Evolutionary conservation across 2,888 invertebrate species (phyloP), one percentile per base, ranked within the genome.

Genomic region (Ptychoptera contaminata): DNA sequence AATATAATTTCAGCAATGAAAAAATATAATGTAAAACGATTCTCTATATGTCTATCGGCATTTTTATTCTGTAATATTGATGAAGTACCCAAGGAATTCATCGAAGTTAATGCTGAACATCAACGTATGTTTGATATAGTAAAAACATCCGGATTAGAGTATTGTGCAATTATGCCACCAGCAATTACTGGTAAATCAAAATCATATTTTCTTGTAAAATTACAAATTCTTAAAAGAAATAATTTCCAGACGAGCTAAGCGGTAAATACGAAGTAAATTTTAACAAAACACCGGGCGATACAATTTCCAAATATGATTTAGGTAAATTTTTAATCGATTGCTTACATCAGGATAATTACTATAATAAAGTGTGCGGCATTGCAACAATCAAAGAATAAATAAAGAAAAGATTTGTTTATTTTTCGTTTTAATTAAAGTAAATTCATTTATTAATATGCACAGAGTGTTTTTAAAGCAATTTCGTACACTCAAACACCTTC

Each of bases 1-100:
- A 86, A 87, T 58, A 81, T 90, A 37, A 63, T 88, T 11, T 71
- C 76, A 42, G 81, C 81, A 0, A 86, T 90, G 87, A 77, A 82
- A 54, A 72, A 74, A 2, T 63, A 72, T 43, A 76, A 77, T 50
- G 71, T 87, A 1, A 72, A 74, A 43, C 58, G 56, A n/a, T 67
- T 87, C 9, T 82, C 87, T 0, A 79, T 79, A 10, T 87, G 88
- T 53, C 62, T 88, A 54, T 90, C 87, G 4, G 85, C 83, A 5
- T 88, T 87, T 64, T 62, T 88, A 43, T 81, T 87, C 57, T 80
- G 75, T 55, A 75, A 81, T 40, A 70, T 72, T 0, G 75, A 74
- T 2, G 80, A 82, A 60, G 79, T 88, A n/a, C 88, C 88, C 0
- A 70, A 74, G 30, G 73, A 76, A 55, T 87, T 86, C 55, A 70